A percentile compares a stretch with the other conserved stretches of the same genome.
These are phyloP conservation scores for Saiga tatarica DNA, from an alignment of 2,113 vertebrate genomes.

Conservation along the genomic window DNA sequence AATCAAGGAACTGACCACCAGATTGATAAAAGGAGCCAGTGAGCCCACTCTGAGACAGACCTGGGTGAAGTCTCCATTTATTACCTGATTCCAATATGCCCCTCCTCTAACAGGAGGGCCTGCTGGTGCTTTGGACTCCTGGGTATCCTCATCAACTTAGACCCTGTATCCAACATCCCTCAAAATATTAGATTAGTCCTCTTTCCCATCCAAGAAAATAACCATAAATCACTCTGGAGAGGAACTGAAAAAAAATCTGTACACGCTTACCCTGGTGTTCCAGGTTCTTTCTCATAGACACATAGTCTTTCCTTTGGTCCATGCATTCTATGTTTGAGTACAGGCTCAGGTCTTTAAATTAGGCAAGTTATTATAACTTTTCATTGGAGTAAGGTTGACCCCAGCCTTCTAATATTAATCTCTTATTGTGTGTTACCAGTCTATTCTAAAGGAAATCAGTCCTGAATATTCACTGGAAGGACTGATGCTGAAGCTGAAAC, in stretches of 20 bases:
- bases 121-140: background rate
- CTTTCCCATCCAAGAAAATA: background rate
- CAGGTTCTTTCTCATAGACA: background rate
- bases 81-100: background rate
- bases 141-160: background rate
- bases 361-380: background rate
- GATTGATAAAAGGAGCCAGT: background rate
- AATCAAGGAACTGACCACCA: background rate
- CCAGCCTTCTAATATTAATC: background rate
- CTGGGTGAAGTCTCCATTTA: background rate
- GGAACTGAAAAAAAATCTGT: background rate
- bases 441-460: background rate
- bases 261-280: background rate
- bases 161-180: background rate
- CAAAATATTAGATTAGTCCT: background rate
- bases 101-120: background rate
- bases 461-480: background rate
- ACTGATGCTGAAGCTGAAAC: background rate
- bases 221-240: background rate
- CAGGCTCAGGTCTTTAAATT: background rate
- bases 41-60: background rate
- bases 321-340: background rate
- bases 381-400: background rate
- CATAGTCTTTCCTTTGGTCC: background rate
- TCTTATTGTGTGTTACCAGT: background rate